phyloP scores from a whole-genome alignment of 2,888 invertebrate genomes.

The Tetrapedia diversipes region DNA sequence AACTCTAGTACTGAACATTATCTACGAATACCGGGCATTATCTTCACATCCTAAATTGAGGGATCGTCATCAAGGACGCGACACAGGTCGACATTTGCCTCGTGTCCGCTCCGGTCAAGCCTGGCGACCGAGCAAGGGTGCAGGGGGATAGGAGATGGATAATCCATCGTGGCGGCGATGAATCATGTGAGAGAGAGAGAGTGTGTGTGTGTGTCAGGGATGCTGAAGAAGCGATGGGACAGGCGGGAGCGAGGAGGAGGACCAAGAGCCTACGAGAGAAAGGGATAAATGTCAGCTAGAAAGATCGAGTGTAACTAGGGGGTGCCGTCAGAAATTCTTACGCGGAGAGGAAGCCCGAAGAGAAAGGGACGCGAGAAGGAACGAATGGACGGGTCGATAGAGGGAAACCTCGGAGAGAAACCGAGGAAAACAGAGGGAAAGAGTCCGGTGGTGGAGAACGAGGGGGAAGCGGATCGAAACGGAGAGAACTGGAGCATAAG shows the following conservation, averaged over 20 bases:
- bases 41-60: neutral
- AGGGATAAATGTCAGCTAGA: constrained; percentile 52
- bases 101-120: constrained; percentile 51
- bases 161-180: constrained; percentile 82
- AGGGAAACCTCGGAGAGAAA: constrained; percentile 30
- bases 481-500: constrained; percentile 40
- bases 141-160: constrained; percentile 81
- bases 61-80: constrained; percentile 1
- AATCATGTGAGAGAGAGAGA: constrained; percentile 81
- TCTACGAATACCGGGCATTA: neutral
- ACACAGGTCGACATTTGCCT: constrained; percentile 41
- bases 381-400: constrained; percentile 23
- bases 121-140: constrained; percentile 44
- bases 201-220: constrained; percentile 76
- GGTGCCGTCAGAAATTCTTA: constrained; percentile 50
- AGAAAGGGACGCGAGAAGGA: neutral
- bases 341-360: neutral
- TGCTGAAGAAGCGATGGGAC: constrained; percentile 78
- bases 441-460: constrained; percentile 37
- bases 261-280: constrained; percentile 80
- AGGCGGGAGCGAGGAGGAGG: constrained; percentile 83
- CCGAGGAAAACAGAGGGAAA: constrained; percentile 42
- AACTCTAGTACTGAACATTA: too few relatives aligned
- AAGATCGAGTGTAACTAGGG: constrained; percentile 57
- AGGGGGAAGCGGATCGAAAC: neutral